Evolutionary conservation across 1,140 invertebrate genomes (phyloP), one percentile per base, ranked within the genome.

Genomic region (Acromyrmex heyeri): DNA sequence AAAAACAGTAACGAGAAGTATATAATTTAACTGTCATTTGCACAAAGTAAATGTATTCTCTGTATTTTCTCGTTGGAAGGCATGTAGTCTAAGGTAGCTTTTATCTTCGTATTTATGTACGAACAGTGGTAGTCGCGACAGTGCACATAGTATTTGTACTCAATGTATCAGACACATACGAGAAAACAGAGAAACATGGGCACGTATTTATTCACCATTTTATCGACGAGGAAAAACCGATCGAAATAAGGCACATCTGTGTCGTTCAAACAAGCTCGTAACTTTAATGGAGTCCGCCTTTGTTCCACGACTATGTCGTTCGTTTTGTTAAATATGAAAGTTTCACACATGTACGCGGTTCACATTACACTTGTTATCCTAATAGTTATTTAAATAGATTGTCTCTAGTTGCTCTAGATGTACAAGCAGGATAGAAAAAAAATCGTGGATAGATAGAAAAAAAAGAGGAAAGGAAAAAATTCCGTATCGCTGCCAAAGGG

Each of bases 401-500:
- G 55, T 8, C 14, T 85, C 30, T 57, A 81, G 75, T 38, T 53
- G 73, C 78, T 92, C 85, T 90, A 73, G 34, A 82, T 14, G 4
- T 73, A 86, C 57, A 91, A 88, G 77, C 85, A 87, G 83, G 73
- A 44, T 65, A 64, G 69, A 86, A 5, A 44, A 73, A 44, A 50
- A 87, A 50, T 78, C 24, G 7, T 59, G 59, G 34, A 67, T 77
- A 72, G 24, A 89, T 8, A 65, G 21, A 24, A 48, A 48, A 69
- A 48, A 69, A 48, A 21, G 30, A 8, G 4, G 1, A 69, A 70
- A 57, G 48, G 48, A 53, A 38, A 83, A 73, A 53, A 67, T 75
- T 76, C 87, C 90, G 89, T 90, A 93, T 90, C 86, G 92, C 92
- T 93, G 93, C 93, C 93, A 94, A 94, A 93, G 92, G 92, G 90